These are phyloP conservation scores for Schizaphis graminum DNA, from an alignment of 2,888 invertebrate genomes.

Conservation along the genomic window DNA sequence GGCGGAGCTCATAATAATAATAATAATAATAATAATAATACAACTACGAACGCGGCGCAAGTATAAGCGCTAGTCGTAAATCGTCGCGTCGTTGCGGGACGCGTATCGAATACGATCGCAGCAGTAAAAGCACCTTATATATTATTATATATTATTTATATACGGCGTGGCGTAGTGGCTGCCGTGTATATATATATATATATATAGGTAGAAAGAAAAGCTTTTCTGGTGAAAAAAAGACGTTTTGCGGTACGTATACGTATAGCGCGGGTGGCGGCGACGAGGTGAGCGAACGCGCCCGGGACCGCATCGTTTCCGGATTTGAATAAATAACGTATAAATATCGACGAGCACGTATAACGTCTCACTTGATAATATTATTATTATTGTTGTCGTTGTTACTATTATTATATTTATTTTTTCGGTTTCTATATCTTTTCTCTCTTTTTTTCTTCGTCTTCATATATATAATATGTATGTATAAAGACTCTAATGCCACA, in stretches of 20 bases:
- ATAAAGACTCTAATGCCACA: not conserved
- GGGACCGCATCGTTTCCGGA: constrained; percentile 56
- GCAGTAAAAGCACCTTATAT: constrained; percentile 21
- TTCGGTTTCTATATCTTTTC: constrained; percentile 2
- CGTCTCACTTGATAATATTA: constrained; percentile 60
- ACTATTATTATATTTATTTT: constrained; percentile 8
- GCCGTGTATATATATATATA: not conserved
- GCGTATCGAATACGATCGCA: constrained; percentile 58
- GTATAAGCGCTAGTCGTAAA: constrained; percentile 54
- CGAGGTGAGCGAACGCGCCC: constrained; percentile 11
- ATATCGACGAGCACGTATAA: constrained; percentile 59
- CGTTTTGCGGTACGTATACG: not conserved
- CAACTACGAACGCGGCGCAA: constrained; percentile 22
- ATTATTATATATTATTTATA: constrained; percentile 29
- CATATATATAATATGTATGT: not conserved
- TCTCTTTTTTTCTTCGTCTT: not conserved
- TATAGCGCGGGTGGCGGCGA: not conserved
- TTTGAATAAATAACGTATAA: constrained; percentile 65
- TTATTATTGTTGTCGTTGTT: constrained; percentile 15
- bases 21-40: not conserved
- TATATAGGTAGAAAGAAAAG: constrained; percentile 16
- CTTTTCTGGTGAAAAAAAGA: constrained; percentile 26
- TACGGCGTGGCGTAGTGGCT: not conserved
- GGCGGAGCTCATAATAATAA: constrained; percentile 50
- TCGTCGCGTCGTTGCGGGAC: constrained; percentile 53